Evolutionary conservation across 2,888 invertebrate species (phyloP).

Genomic region (Ferrisia virgata): DNA sequence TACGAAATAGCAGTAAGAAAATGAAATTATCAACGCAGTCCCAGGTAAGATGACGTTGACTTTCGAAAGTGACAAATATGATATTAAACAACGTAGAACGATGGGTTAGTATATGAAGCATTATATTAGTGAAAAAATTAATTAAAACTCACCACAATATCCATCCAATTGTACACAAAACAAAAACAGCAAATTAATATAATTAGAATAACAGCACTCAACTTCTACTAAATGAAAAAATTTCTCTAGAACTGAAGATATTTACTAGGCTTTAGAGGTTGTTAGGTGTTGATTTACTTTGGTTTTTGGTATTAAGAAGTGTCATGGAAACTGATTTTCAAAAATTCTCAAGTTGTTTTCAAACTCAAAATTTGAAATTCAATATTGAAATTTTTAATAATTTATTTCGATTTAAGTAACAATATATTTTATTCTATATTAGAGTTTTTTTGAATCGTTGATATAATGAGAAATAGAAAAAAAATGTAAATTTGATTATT

Average conservation of each 20-base stretch:
- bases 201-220: not conserved
- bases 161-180: slow-evolving; percentile 34
- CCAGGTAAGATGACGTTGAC: not conserved
- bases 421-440: no score
- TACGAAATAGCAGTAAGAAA: not conserved
- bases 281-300: not conserved
- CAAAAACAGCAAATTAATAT: not conserved
- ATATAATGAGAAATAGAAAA: no score
- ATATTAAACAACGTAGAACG: not conserved
- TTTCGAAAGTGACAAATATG: not conserved
- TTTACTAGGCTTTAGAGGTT: slow-evolving; percentile 4
- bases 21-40: not conserved
- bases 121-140: not conserved
- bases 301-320: not conserved
- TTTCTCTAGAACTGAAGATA: not conserved
- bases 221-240: not conserved
- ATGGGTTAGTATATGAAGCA: not conserved
- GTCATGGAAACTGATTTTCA: not conserved
- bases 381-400: no score
- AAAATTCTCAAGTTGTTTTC: not conserved
- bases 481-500: no score
- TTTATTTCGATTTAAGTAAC: no score
- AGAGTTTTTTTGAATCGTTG: no score
- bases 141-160: slow-evolving; percentile 27
- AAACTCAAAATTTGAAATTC: not conserved